Conservation (phyloP, 2,113 vertebrate genomes). For the Calypte anna region DNA sequence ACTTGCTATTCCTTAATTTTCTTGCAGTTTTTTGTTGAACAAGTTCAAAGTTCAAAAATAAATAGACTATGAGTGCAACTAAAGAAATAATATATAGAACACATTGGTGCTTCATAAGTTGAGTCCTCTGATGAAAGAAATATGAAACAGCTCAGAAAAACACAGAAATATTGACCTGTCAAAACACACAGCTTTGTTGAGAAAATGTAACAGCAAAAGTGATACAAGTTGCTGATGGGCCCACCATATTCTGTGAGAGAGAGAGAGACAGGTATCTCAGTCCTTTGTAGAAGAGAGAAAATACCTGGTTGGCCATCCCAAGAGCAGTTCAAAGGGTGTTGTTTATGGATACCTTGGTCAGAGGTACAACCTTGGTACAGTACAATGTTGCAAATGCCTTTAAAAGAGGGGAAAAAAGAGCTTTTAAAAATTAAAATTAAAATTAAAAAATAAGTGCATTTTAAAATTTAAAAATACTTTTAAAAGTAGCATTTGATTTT, state of each 20-base stretch:
- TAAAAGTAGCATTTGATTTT: too few relatives aligned
- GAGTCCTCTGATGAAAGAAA: not conserved
- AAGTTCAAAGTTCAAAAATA: not conserved
- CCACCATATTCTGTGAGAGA: not conserved
- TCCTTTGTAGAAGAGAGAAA: not conserved
- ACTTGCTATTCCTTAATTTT: not conserved
- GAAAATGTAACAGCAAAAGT: not conserved
- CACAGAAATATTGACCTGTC: not conserved
- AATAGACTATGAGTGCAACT: not conserved
- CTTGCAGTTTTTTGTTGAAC: not conserved
- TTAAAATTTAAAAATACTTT: too few relatives aligned
- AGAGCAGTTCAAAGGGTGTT: not conserved
- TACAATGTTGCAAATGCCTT: not conserved
- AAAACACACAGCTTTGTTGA: not conserved
- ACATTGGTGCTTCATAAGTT: not conserved
- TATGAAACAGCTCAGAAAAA: not conserved
- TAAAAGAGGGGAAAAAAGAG: not conserved
- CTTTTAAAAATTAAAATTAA: too few relatives aligned
- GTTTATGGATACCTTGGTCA: not conserved
- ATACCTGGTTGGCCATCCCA: not conserved
- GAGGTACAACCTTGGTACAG: not conserved
- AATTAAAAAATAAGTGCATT: too few relatives aligned
- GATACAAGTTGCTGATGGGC: not conserved
- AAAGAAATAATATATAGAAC: not conserved
- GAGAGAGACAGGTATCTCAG: not conserved